These are phyloP conservation scores for Mnemiopsis leidyi DNA, from an alignment of 37 sponge, comb jelly and placozoan genomes.

Conservation along the genomic window DNA sequence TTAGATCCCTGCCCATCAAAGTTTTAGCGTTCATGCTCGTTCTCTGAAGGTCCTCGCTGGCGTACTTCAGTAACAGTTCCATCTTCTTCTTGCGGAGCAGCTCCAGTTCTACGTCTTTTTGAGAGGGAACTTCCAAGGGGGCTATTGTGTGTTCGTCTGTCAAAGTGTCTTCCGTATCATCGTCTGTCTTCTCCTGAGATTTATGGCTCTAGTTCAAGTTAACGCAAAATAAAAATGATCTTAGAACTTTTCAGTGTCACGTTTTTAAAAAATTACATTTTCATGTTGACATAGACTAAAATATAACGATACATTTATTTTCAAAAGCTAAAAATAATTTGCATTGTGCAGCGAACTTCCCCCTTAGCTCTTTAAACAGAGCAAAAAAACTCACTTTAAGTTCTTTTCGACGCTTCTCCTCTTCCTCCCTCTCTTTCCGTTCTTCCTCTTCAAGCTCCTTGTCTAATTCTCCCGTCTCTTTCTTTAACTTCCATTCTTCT, in stretches of 20 bases:
- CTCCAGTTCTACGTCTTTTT: slow-evolving; percentile 90
- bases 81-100: slow-evolving; percentile 83
- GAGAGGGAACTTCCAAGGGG: slow-evolving; percentile 75
- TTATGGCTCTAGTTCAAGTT: no score
- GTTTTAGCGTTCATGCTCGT: slow-evolving; percentile 87
- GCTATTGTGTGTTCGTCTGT: slow-evolving; percentile 68
- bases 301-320: no score
- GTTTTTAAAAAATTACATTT: no score
- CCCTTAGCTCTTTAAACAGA: no score
- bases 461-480: slow-evolving; percentile 29
- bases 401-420: not conserved
- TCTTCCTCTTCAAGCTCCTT: slow-evolving; percentile 37
- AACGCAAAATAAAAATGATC: no score
- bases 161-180: slow-evolving; percentile 64
- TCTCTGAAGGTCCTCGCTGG: slow-evolving; percentile 82
- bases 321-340: no score
- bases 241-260: no score
- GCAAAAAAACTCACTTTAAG: not conserved
- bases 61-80: slow-evolving; percentile 90
- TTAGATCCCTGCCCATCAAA: slow-evolving; percentile 72
- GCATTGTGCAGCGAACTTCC: no score
- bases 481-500: slow-evolving; percentile 48
- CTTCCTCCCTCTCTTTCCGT: not conserved
- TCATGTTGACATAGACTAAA: no score
- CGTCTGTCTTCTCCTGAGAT: slow-evolving; percentile 44